Conservation (phyloP, 2,888 invertebrate species). For the Catocala fraxini region DNA sequence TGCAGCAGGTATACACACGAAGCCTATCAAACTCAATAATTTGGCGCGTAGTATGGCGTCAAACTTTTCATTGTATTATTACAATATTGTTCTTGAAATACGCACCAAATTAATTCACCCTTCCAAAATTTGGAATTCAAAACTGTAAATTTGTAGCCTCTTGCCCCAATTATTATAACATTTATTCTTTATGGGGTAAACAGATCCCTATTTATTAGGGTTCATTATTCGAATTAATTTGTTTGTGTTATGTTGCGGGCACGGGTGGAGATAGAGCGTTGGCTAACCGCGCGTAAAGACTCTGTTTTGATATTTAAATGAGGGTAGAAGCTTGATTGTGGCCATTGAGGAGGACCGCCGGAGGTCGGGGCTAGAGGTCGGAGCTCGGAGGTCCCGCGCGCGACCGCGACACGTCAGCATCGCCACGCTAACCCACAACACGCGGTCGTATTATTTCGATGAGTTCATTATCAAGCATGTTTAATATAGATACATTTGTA, state of each 20-base stretch:
- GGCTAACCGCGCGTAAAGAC: slow-evolving; percentile 74
- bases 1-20: slow-evolving; percentile 31
- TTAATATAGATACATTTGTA: neutral
- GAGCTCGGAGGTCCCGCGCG: slow-evolving; percentile 40
- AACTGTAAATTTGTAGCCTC: slow-evolving; percentile 81
- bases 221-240: slow-evolving; percentile 87
- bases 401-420: slow-evolving; percentile 2
- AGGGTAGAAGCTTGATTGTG: slow-evolving; percentile 81
- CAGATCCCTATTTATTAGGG: slow-evolving; percentile 86
- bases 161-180: slow-evolving; percentile 85
- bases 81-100: slow-evolving; percentile 68
- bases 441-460: slow-evolving; percentile 9
- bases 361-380: slow-evolving; percentile 49
- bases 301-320: slow-evolving; percentile 86
- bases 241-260: slow-evolving; percentile 84
- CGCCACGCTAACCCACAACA: slow-evolving; percentile 7
- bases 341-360: slow-evolving; percentile 66
- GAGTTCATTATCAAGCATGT: slow-evolving; percentile 2
- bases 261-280: slow-evolving; percentile 62
- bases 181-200: slow-evolving; percentile 86
- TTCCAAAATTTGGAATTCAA: slow-evolving; percentile 76
- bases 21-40: slow-evolving; percentile 57
- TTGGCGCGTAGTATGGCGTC: slow-evolving; percentile 39
- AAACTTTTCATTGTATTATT: slow-evolving; percentile 67
- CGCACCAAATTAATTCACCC: slow-evolving; percentile 81